Base-by-base conservation (phyloP, 1,140 invertebrate species). In the Magallana angulata region DNA sequence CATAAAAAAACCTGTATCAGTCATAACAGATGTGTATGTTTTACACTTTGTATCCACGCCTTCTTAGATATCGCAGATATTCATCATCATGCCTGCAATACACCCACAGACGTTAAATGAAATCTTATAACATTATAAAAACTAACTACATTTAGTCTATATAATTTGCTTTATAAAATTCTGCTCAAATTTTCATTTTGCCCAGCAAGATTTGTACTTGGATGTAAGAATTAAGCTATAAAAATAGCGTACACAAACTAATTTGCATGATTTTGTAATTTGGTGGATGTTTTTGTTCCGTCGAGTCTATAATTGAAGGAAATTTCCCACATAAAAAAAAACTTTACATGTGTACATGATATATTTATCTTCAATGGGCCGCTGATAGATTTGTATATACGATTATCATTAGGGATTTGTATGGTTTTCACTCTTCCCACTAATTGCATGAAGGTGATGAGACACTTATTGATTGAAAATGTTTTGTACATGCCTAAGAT, bases 381-480 rank as follows among this genome's bases (percentile, higher is more conserved):
- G 36, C 36, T 48, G 36, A 48, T 48, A 24, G 18, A 11, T 18
- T 76, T 76, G 36, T 76, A 30, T 76, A 36, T 12, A 12, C 18
- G 64, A 18, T 71, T 76, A 30, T 76, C 12, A 76, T 30, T 71
- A 8, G 68, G 68, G 68, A 11, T 3, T 30, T 76, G 12, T 30
- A 9, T n/a, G 12, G 36, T 30, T 76, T 8, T 36, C 12, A 71
- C 36, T 48, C 36, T 48, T 48, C 36, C 36, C 68, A 30, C 68
- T 76, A 76, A 76, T 76, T 76, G 68, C 68, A 48, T 76, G 68
- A 8, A 76, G 68, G 68, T 76, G 68, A 30, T 76, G 68, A 76
- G 68, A 24, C 36, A 76, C 68, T 30, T 76, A 30, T 24, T 30
- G 36, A 11, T 36, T 18, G 60, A 76, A 30, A 12, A 30, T 76